phyloP scores from a whole-genome alignment of 2,113 vertebrate genomes.

The Accipiter virgatus region DNA sequence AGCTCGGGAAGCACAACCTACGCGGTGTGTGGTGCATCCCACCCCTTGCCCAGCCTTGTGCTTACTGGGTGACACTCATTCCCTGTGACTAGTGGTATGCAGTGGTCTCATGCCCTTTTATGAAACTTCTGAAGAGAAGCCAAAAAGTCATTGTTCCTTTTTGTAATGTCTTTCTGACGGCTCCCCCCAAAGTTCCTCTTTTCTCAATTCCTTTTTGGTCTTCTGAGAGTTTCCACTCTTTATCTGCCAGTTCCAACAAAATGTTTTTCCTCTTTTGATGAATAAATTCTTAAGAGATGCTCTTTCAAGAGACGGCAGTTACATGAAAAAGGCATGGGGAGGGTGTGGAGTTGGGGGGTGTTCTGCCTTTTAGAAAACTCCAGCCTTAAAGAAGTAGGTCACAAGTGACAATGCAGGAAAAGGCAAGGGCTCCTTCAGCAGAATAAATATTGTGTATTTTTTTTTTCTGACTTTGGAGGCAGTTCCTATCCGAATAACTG shows the following conservation, averaged over 20 bases:
- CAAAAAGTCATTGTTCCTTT: constrained; percentile 24
- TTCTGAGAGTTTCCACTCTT: constrained; percentile 27
- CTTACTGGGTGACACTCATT: background rate
- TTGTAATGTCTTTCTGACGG: background rate
- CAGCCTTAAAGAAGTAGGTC: background rate
- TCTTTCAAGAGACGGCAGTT: background rate
- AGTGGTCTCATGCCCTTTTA: background rate
- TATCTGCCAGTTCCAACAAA: background rate
- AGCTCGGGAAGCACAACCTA: background rate
- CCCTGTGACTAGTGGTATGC: background rate
- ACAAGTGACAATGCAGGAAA: background rate
- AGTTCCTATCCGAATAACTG: background rate
- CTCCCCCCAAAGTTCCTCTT: background rate
- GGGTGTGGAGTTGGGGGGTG: background rate
- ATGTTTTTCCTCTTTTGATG: background rate
- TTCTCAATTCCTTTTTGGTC: constrained; percentile 4
- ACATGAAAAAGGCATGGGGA: background rate
- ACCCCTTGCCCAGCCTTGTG: background rate
- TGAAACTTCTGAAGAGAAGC: constrained; percentile 13
- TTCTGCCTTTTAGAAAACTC: background rate
- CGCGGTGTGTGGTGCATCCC: rapidly evolving
- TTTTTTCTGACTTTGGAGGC: background rate
- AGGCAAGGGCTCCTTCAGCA: background rate
- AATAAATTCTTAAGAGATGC: background rate
- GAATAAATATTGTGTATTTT: background rate